Base-by-base conservation (phyloP, 1,140 invertebrate species). In the Drosophila leontia region DNA sequence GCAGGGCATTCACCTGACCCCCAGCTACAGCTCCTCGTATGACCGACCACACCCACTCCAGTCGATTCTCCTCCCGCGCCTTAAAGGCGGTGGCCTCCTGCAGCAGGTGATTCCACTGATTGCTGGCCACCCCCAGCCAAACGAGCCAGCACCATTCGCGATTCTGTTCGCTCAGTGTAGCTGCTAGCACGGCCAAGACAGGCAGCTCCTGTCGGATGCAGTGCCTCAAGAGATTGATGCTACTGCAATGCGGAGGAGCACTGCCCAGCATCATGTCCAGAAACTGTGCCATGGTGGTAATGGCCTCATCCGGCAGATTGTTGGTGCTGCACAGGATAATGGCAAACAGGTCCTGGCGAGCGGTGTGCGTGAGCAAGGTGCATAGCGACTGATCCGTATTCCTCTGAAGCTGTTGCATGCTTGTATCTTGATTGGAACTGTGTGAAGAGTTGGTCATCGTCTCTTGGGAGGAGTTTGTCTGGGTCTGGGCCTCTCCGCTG, bases 161-260 rank as follows among this genome's bases (percentile, higher is more conserved):
- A 64, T 87, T 91, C n/a, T 63, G 32, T 0, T 42, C 44, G 56
- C 63, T 74, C 0, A 91, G 26, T 3, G 74, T 79, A 7, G 94
- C 94, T 4, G 95, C 94, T 7, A 95, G 82, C 39, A 95, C 91
- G 35, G 94, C 93, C n/a, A 95, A 79, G 19, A 95, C 82, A 0
- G 95, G 94, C 58, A 82, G 50, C 19, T 80, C 63, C 13, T 90
- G 72, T 8, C 82, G 76, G 9, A 93, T 62, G 45, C 83, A 75
- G 26, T 92, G 93, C 91, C 63, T 92, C 85, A 77, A 87, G 82
- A 80, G 91, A 76, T 71, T 93, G 68, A 71, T 93, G 91, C 44
- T 94, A 87, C 65, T 93, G 92, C 26, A 94, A 11, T 87, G 78
- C 13, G 59, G 60, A 3, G 9, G 55, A 7, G 12, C 9, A 11